Conservation (phyloP, 1,140 invertebrate genomes). For the Leguminivora glycinivorella region DNA sequence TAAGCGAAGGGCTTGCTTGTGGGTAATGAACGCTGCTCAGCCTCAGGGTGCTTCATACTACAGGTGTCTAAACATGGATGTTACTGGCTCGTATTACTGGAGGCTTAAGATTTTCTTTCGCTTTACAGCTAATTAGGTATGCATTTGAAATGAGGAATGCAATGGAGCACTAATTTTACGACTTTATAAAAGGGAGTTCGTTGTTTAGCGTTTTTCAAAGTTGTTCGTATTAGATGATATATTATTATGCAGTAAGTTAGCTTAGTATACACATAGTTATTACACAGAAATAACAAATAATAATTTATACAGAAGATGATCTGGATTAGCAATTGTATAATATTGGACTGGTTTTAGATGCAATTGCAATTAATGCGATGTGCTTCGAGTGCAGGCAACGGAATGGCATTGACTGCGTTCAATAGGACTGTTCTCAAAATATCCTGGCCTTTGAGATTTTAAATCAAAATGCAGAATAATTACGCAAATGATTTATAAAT, state of each 20-base stretch:
- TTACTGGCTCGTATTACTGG: background rate
- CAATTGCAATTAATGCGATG: constrained; percentile 63
- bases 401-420: constrained; percentile 51
- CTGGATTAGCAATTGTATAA: constrained; percentile 55
- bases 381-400: constrained; percentile 44
- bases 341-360: constrained; percentile 60
- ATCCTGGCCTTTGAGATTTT: constrained; percentile 5
- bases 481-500: background rate
- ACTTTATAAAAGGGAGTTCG: background rate
- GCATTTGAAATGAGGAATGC: background rate
- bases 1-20: constrained; percentile 33
- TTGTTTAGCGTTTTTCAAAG: no score
- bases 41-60: constrained; percentile 24
- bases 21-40: constrained; percentile 34
- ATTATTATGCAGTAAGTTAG: no score
- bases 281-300: no score
- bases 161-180: background rate
- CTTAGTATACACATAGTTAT: no score
- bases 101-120: background rate
- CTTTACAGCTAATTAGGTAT: background rate
- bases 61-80: background rate
- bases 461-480: constrained; percentile 54
- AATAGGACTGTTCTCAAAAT: constrained; percentile 1
- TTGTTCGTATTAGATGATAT: no score
- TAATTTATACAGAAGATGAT: background rate